Evolutionary conservation across 2,888 invertebrate genomes (phyloP), one percentile per base, ranked within the genome.

Genomic region (Cheilosia soror): DNA sequence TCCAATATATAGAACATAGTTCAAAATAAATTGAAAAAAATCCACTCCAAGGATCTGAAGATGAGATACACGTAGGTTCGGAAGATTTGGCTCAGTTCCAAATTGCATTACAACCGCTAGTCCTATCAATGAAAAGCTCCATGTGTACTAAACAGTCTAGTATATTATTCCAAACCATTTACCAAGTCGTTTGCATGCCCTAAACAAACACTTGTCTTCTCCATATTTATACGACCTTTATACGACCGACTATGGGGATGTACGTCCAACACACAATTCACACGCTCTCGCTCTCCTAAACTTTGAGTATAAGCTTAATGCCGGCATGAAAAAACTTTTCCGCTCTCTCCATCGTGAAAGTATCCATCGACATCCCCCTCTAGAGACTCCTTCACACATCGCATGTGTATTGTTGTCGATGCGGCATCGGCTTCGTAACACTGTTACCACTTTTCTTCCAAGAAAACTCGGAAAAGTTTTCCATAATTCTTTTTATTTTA

Each of bases 101-200:
- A 6, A 25, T 13, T 11, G 15, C 33, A 31, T 55, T 55, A 33
- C 33, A 55, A 55, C 13, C 55, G 27, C 53, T 62, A 68, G 55
- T 78, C 79, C 40, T 49, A 83, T 83, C 79, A 83, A 83, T 73
- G 83, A 83, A 83, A 83, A 83, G 83, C 83, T 83, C 57, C 9
- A 44, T 13, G 25, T n/a, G 40, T 5, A 79, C 15, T 44, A 37
- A 73, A 66, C 20, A 42, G 11, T 37, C 37, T 65, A 57, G 20
- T 20, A 73, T 58, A 69, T 78, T 78, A 73, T 78, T 77, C 47
- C 60, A 44, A 47, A 20, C 47, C 55, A 68, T 53, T 76, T 58
- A 42, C 42, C 33, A 60, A 62, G 44, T 27, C 44, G 27, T 13
- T 79, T 58, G 51, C 27, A 66, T 57, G 5, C 53, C 40, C 31